These are phyloP conservation scores for Maccullochella peelii DNA, from an alignment of 2,113 vertebrate species.

Conservation along the genomic window DNA sequence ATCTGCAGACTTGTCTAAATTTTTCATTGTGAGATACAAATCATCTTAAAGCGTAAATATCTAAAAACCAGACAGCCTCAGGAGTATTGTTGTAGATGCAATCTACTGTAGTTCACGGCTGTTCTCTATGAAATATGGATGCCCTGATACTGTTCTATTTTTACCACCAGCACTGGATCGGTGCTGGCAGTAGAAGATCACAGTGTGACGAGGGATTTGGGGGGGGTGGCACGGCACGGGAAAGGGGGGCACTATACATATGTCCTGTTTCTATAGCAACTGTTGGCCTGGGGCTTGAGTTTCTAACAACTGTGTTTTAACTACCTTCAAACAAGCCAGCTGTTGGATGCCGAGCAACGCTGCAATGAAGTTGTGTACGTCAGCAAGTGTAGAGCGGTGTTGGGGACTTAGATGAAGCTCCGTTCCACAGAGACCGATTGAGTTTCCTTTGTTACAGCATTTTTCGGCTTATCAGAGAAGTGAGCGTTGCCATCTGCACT, in stretches of 20 bases:
- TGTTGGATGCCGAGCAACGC: conserved; percentile 52
- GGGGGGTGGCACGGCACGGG: conserved; percentile 51
- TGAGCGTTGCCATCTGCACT: conserved; percentile 20
- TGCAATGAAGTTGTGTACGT: conserved; percentile 34
- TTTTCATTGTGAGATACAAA: conserved; percentile 56
- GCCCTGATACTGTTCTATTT: conserved; percentile 82
- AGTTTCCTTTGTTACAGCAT: conserved; percentile 50
- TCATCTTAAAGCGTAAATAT: conserved; percentile 54
- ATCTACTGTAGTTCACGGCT: conserved; percentile 62
- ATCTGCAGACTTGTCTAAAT: conserved; percentile 57
- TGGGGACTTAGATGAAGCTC: not conserved
- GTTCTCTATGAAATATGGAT: conserved; percentile 80
- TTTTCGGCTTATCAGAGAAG: conserved; percentile 39
- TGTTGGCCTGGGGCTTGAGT: conserved; percentile 72
- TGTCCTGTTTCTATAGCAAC: conserved; percentile 84
- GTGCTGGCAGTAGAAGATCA: conserved; percentile 81
- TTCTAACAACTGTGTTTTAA: conserved; percentile 77
- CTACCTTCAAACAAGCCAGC: conserved; percentile 69
- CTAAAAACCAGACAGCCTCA: conserved; percentile 50
- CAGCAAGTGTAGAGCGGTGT: conserved; percentile 36
- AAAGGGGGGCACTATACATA: conserved; percentile 72
- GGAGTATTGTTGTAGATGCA: conserved; percentile 68
- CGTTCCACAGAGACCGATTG: conserved; percentile 35
- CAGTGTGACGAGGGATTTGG: conserved; percentile 76
- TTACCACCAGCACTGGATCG: conserved; percentile 77